A percentile compares a stretch with the other conserved stretches of the same genome.
Conservation (phyloP, 2,113 vertebrate genomes). For the Leucoraja erinaceus region DNA sequence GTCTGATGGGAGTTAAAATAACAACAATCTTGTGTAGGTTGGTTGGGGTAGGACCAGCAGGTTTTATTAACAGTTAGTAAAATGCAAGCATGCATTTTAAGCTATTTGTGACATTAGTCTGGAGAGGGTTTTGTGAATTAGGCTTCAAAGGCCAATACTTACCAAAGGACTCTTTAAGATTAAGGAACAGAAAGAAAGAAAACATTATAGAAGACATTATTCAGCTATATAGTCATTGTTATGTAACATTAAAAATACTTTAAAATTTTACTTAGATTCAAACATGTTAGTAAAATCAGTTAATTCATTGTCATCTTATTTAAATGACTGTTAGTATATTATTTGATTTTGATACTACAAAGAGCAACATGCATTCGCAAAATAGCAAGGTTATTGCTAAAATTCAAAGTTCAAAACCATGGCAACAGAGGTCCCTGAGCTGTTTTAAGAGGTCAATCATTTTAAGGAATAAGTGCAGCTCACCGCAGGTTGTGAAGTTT, state of each 20-base stretch:
- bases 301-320: conserved; percentile 31
- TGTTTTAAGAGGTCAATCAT: neutral
- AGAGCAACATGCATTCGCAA: conserved; percentile 26
- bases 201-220: conserved; percentile 45
- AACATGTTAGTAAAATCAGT: conserved; percentile 27
- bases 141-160: conserved; percentile 67
- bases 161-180: conserved; percentile 95
- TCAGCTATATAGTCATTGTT: conserved; percentile 26
- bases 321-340: conserved; percentile 14
- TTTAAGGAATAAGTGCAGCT: conserved; percentile 4
- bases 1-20: conserved; percentile 29
- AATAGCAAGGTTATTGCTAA: conserved; percentile 11
- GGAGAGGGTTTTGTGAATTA: conserved; percentile 52
- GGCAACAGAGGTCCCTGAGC: neutral
- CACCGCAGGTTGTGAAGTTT: conserved; percentile 20
- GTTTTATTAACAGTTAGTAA: conserved; percentile 54
- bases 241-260: conserved; percentile 27
- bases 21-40: conserved; percentile 33
- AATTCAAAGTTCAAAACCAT: conserved; percentile 31
- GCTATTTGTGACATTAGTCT: conserved; percentile 75
- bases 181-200: conserved; percentile 62
- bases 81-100: conserved; percentile 73
- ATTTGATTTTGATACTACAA: neutral
- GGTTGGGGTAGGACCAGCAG: conserved; percentile 30
- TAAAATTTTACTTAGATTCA: conserved; percentile 34